A percentile compares a stretch with the other conserved stretches of the same genome.
These are phyloP conservation scores for Carcina quercana DNA, from an alignment of 2,888 invertebrate species.

Conservation along the genomic window DNA sequence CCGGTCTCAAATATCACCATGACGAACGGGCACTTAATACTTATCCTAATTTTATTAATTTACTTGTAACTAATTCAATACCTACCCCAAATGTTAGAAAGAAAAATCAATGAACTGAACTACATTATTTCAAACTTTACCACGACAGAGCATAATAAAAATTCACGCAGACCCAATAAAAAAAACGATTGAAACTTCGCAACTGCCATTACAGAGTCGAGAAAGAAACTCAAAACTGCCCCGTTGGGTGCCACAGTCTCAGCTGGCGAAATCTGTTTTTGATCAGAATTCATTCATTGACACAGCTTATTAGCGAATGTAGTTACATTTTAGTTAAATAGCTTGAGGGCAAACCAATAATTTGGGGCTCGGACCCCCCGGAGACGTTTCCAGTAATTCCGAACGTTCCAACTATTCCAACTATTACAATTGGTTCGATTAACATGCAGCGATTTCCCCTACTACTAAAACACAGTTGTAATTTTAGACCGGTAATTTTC, in stretches of 20 bases:
- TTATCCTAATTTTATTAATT: too few species aligned
- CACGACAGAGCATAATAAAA: too few species aligned
- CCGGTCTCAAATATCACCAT: too few species aligned
- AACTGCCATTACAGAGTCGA: neutral
- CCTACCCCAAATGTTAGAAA: too few species aligned
- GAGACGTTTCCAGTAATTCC: slow-evolving; percentile 30
- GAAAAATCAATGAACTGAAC: neutral
- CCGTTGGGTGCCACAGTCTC: slow-evolving; percentile 28
- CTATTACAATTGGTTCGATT: slow-evolving; percentile 49
- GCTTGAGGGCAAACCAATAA: slow-evolving; percentile 63
- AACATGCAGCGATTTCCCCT: slow-evolving; percentile 46
- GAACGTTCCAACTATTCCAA: slow-evolving; percentile 32
- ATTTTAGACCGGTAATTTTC: slow-evolving; percentile 5
- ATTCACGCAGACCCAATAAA: too few species aligned
- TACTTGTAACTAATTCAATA: too few species aligned
- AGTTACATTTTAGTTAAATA: slow-evolving; percentile 55
- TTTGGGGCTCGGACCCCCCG: slow-evolving; percentile 48
- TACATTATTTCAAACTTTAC: too few species aligned
- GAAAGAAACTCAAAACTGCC: slow-evolving; percentile 7
- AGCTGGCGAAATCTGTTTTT: slow-evolving; percentile 40
- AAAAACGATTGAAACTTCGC: slow-evolving; percentile 6
- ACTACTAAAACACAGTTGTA: neutral
- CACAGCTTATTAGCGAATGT: slow-evolving; percentile 61
- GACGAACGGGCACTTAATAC: too few species aligned
- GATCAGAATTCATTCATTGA: slow-evolving; percentile 33